Conservation (phyloP, 2,113 vertebrate genomes). For the Albula glossodonta region DNA sequence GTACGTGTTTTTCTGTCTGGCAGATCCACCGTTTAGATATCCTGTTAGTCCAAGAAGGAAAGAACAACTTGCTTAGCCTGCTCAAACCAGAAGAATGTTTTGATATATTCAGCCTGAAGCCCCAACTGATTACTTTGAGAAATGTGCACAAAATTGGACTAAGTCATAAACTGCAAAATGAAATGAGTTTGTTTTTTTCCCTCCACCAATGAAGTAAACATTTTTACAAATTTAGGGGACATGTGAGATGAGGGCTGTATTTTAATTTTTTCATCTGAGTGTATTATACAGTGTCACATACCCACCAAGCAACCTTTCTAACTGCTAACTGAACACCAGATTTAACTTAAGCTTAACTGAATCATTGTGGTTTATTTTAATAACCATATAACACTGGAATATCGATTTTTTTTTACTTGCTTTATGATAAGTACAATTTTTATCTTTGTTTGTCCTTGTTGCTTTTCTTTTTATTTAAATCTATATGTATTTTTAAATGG, state of each 20-base stretch:
- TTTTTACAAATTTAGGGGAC: neutral
- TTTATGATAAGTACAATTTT: neutral
- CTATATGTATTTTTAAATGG: no score
- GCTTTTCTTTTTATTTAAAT: no score
- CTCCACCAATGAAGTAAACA: neutral
- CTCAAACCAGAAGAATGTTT: neutral
- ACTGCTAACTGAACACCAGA: neutral
- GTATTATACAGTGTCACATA: neutral
- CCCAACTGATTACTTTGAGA: slow-evolving; percentile 24
- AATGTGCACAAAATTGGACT: slow-evolving; percentile 16
- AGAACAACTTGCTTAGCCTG: neutral
- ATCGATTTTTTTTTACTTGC: neutral
- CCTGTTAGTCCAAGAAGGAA: neutral
- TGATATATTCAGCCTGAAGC: slow-evolving; percentile 24
- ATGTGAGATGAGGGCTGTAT: neutral
- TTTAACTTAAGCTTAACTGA: neutral
- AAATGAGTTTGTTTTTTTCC: neutral
- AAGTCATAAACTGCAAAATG: neutral
- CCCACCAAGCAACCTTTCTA: neutral
- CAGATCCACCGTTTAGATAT: slow-evolving; percentile 5
- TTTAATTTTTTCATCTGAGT: neutral
- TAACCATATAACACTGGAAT: neutral
- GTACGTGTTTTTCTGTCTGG: slow-evolving; percentile 11
- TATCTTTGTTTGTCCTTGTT: neutral
- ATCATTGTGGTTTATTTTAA: neutral